A percentile compares a stretch with the other conserved stretches of the same genome.
Conservation (phyloP, 2,113 vertebrate species). For the Siphamia tubifer region DNA sequence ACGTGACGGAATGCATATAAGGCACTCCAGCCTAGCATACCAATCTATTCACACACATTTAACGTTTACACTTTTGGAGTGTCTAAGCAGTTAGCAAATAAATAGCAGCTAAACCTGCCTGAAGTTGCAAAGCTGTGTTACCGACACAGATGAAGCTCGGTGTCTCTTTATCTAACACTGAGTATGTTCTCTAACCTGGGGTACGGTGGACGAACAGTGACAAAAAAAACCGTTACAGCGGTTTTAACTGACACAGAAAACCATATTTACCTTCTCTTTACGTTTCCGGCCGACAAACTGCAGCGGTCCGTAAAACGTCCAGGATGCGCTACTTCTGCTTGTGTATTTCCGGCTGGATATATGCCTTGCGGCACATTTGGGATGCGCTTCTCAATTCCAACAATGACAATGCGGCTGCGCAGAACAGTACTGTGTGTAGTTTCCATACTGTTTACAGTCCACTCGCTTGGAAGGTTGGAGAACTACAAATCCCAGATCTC, state of each 20-base stretch:
- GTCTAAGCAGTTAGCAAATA: neutral
- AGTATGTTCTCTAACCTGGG: no score
- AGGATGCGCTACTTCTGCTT: no score
- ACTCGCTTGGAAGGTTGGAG: accelerated
- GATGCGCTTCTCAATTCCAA: conserved; percentile 15
- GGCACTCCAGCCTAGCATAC: no score
- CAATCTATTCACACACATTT: no score
- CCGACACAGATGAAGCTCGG: neutral
- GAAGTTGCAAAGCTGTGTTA: neutral
- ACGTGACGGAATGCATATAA: no score
- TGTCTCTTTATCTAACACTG: neutral
- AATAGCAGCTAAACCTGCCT: neutral
- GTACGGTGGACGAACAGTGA: accelerated
- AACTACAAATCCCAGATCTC: conserved; percentile 53
- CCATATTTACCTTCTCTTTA: no score
- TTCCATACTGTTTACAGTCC: neutral
- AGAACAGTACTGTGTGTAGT: conserved; percentile 52
- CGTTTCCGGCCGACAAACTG: no score
- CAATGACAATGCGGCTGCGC: conserved; percentile 29
- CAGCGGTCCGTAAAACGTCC: no score
- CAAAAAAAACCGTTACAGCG: neutral
- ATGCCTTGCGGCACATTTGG: neutral
- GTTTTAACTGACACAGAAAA: no score
- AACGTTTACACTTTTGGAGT: no score
- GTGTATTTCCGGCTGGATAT: conserved; percentile 47